Evolutionary conservation across 2,113 vertebrate species (phyloP).

Genomic region (Cervus canadensis): DNA sequence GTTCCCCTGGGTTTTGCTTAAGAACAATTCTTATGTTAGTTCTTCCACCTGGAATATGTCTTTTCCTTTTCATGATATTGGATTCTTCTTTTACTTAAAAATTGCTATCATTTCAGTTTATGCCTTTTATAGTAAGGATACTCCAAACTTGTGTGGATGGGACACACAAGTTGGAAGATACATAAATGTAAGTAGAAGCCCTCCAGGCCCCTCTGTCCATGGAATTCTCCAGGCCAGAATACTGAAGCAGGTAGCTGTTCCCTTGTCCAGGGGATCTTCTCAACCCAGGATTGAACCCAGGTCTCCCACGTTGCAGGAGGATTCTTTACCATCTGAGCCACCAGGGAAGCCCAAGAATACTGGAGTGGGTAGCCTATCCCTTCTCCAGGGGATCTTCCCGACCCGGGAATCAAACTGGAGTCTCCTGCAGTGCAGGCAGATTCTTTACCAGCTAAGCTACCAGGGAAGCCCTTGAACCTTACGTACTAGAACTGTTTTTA

Average conservation of each 20-base stretch:
- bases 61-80: neutral
- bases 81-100: neutral
- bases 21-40: neutral
- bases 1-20: neutral
- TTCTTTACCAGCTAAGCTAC: neutral
- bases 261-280: neutral
- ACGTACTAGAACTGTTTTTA: neutral
- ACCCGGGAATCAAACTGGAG: neutral
- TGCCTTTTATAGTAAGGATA: neutral
- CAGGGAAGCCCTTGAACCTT: neutral
- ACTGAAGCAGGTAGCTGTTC: neutral
- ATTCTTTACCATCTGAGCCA: neutral
- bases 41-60: neutral
- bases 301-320: neutral
- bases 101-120: neutral
- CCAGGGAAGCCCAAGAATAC: neutral
- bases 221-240: neutral
- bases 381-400: neutral
- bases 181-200: neutral
- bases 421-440: neutral
- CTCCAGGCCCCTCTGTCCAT: neutral
- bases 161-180: neutral
- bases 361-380: neutral
- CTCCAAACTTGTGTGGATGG: neutral
- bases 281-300: neutral